Evolutionary conservation across 2,797 vertebrate genomes (phyloP).

Genomic region (Silurus lanzhouensis): DNA sequence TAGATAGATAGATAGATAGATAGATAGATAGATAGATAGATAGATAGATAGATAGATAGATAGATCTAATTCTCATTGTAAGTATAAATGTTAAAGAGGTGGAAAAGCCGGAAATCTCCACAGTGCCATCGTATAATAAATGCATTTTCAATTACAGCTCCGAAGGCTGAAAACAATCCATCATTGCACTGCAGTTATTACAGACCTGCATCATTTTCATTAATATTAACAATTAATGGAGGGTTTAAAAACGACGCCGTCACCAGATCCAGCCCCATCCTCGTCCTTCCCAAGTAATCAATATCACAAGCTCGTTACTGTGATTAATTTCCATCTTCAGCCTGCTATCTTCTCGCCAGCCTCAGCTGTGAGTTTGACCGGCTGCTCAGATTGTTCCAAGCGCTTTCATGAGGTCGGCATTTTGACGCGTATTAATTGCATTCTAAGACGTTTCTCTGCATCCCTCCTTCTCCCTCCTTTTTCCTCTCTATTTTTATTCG

Average conservation of each 20-base stretch:
- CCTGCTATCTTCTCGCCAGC: constrained; percentile 43
- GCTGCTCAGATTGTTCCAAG: constrained; percentile 60
- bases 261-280: constrained; percentile 56
- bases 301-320: constrained; percentile 73
- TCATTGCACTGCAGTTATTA: not conserved
- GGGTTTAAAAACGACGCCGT: constrained; percentile 35
- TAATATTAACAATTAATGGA: constrained; percentile 62
- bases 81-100: no score
- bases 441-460: constrained; percentile 46
- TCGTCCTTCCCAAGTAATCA: constrained; percentile 63
- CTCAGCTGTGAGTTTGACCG: constrained; percentile 32
- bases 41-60: no score
- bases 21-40: no score
- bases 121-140: not conserved
- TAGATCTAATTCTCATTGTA: not conserved
- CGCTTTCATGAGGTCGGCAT: constrained; percentile 64
- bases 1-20: no score
- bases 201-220: constrained; percentile 16
- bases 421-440: constrained; percentile 72
- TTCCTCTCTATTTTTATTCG: no score
- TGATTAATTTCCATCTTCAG: constrained; percentile 66
- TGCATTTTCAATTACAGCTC: not conserved
- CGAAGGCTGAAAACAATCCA: not conserved
- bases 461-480: no score
- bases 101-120: no score